Evolutionary conservation across 2,888 invertebrate species (phyloP).

Genomic region (Lasioglossum marginatum): DNA sequence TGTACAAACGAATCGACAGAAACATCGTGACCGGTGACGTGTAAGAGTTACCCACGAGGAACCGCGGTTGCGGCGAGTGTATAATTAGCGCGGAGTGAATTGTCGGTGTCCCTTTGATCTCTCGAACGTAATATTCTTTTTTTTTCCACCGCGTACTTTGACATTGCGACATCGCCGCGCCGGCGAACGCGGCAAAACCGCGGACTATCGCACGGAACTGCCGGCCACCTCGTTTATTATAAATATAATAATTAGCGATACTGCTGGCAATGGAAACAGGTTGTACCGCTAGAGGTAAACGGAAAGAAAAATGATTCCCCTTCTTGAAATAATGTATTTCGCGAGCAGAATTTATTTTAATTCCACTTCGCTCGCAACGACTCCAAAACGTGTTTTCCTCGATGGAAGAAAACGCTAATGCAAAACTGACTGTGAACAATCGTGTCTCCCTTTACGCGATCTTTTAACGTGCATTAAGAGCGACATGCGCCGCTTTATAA

Average conservation of each 20-base stretch:
- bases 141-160: constrained; percentile 4
- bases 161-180: background rate
- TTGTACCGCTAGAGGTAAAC: background rate
- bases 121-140: constrained; percentile 32
- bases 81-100: constrained; percentile 48
- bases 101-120: constrained; percentile 45
- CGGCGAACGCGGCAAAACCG: background rate
- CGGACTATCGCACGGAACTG: background rate
- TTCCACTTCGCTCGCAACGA: no score
- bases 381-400: no score
- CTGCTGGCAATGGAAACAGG: background rate
- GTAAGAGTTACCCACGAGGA: constrained; percentile 20
- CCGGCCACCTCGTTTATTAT: background rate
- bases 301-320: background rate
- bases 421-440: background rate
- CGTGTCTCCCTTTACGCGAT: background rate
- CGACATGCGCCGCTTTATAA: background rate
- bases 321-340: background rate
- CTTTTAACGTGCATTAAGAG: background rate
- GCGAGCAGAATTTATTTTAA: background rate
- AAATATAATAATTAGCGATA: background rate
- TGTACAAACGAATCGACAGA: constrained; percentile 77
- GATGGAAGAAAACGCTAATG: background rate
- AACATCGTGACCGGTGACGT: constrained; percentile 61
- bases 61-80: constrained; percentile 27